Base-by-base conservation (phyloP, 2,113 vertebrate species). In the Cyanoramphus novaezelandiae region DNA sequence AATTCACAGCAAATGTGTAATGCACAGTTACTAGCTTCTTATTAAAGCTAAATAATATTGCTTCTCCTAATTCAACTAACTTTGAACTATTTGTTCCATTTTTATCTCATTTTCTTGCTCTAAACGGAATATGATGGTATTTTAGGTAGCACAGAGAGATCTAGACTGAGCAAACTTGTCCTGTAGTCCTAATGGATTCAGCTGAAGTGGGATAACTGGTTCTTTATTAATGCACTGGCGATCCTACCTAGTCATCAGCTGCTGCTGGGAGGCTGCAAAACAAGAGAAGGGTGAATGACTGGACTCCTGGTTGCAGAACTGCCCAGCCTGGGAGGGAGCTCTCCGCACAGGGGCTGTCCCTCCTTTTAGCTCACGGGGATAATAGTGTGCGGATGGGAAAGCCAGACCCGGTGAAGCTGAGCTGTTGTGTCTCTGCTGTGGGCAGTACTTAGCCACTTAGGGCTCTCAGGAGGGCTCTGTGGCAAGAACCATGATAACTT, bases 401-500 rank as follows among this genome's bases (percentile, higher is more conserved):
- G 37, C 74, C 47, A 3, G 13, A 31, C 11, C 3, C 18, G 44
- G 24, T 71, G 49, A 63, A 74, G 37, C 19, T 35, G 60, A 37
- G 76, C 43, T 39, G 17, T 9, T 82, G 55, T 70, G 41, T 65
- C 72, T 63, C 85, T 76, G 0, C 57, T 2, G 8, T 81, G 71
- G 62, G 82, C 53, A 67, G 71, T 68, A 60, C 89, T 84, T 76
- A 89, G 46, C 39, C 44, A 76, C 79, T 88, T 33, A 86, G 81
- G 86, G 53, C 79, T 94, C 67, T 88, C 68, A 78, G 76, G 65
- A 79, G 71, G 78, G 87, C 68, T 49, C 71, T 69, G 93, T 93
- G 92, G 86, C 89, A 69, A 96, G 86, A 93, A 92, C 31, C 70
- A 78, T 37, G 33, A 55, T 44, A 80, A 90, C 46, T 92, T 93